Evolutionary conservation across 1,140 invertebrate species (phyloP).

Genomic region (Oryctes rhinoceros): DNA sequence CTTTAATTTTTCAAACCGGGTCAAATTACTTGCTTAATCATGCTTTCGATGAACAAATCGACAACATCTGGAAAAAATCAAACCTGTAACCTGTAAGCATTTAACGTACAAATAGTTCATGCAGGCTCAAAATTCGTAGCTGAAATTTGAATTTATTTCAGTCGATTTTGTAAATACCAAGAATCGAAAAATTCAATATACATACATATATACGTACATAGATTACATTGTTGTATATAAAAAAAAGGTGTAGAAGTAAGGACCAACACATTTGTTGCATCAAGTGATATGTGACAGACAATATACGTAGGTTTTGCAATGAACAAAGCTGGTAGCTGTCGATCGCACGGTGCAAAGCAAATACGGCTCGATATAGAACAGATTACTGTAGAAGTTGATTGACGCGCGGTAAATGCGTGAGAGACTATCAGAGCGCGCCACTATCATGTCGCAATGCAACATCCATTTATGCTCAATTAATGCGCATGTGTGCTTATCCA

Average conservation of each 20-base stretch:
- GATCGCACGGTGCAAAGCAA: neutral
- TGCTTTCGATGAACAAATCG: too few species aligned
- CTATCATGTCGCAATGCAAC: slow-evolving; percentile 42
- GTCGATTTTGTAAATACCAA: too few species aligned
- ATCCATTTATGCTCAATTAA: slow-evolving; percentile 46
- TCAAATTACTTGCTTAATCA: too few species aligned
- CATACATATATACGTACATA: neutral
- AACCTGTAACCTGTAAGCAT: too few species aligned
- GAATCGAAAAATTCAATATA: too few species aligned
- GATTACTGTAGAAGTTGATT: slow-evolving; percentile 43
- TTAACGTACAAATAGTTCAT: too few species aligned
- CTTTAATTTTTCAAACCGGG: too few species aligned
- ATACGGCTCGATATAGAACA: slow-evolving; percentile 35
- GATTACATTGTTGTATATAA: neutral
- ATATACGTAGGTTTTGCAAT: slow-evolving; percentile 31
- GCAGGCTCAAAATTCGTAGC: too few species aligned
- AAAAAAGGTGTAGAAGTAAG: neutral
- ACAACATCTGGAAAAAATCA: too few species aligned
- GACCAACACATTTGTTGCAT: slow-evolving; percentile 38
- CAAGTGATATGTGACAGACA: slow-evolving; percentile 41
- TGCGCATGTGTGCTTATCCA: slow-evolving; percentile 19
- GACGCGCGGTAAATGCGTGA: slow-evolving; percentile 42
- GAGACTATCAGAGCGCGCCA: slow-evolving; percentile 26
- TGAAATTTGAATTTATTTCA: too few species aligned
- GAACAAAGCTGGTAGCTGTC: slow-evolving; percentile 28